phyloP scores from a whole-genome alignment of 2,113 vertebrate species.

The Xyrauchen texanus region DNA sequence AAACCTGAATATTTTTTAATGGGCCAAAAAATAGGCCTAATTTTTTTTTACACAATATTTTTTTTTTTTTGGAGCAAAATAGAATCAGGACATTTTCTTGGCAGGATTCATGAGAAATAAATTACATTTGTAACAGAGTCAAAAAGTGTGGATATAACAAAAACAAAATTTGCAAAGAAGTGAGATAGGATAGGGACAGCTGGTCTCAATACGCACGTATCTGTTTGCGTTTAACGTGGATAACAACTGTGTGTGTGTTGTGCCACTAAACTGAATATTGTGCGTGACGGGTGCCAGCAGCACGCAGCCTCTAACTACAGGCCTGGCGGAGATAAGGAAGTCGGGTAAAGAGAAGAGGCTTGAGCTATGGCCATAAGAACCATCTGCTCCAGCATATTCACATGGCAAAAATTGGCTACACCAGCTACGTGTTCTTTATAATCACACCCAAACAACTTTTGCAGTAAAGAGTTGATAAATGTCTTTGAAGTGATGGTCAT shows the following conservation, averaged over 20 bases:
- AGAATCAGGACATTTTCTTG: not conserved
- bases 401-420: slow-evolving; percentile 84
- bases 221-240: slow-evolving; percentile 23
- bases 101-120: too few species aligned
- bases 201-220: slow-evolving; percentile 82
- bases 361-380: slow-evolving; percentile 67
- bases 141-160: not conserved
- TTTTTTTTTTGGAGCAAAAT: too few species aligned
- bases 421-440: slow-evolving; percentile 2
- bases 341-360: slow-evolving; percentile 57
- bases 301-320: slow-evolving; percentile 85
- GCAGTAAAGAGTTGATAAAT: slow-evolving; percentile 41
- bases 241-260: slow-evolving; percentile 31
- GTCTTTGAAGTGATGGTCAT: slow-evolving; percentile 31
- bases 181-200: slow-evolving; percentile 57
- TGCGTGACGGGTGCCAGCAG: slow-evolving; percentile 86
- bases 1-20: too few species aligned
- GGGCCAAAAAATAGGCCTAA: too few species aligned
- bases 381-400: slow-evolving; percentile 90
- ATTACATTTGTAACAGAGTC: too few species aligned
- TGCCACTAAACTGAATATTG: slow-evolving; percentile 84
- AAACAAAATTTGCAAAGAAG: not conserved
- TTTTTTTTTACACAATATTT: too few species aligned
- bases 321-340: slow-evolving; percentile 81
- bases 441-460: not conserved